Base-by-base conservation (phyloP, 2,113 vertebrate species). In the Hystrix brachyura region DNA sequence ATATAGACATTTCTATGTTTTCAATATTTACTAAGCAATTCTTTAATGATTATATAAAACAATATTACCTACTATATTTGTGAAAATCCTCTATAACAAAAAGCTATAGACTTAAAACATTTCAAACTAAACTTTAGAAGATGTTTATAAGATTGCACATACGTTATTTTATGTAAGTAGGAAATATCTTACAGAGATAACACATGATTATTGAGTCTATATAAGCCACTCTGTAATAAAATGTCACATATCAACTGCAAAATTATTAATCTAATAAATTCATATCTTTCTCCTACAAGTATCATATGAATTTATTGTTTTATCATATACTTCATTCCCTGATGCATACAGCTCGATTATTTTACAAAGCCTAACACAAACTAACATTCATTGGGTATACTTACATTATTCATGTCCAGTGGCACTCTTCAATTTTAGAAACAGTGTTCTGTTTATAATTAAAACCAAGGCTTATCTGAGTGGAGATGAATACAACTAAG, bases 141-240 rank as follows among this genome's bases (percentile, higher is more conserved):
- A 32, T 72, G 0, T 32, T 72, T 80, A 0, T 34, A 91, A 88
- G 14, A 59, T 43, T 72, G 15, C 27, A 1, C 1, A 46, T 93
- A 82, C 57, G 51, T 82, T 21, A 1, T 53, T 90, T 83, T 57
- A 89, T 59, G 46, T 32, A 90, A 48, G 7, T 53, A 57, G 18
- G 71, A 94, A 83, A 55, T 87, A 34, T 17, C 18, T 94, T 92
- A 34, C 25, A 86, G 79, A 90, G 72, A n/a, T 83, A 62, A 81
- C 15, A 72, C 67, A 69, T 82, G 18, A 3, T 67, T 38, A 48
- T 46, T 9, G 19, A 65, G 65, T 72, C 9, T 62, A 65, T 1
- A 17, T 72, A 90, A 79, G 10, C 15, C 55, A 64, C 0, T 91
- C 23, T 90, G 69, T 46, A 88, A 46, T 86, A 76, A 95, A 85